Evolutionary conservation across 2,797 vertebrate genomes (phyloP).

Genomic region (Chrysocyon brachyurus): DNA sequence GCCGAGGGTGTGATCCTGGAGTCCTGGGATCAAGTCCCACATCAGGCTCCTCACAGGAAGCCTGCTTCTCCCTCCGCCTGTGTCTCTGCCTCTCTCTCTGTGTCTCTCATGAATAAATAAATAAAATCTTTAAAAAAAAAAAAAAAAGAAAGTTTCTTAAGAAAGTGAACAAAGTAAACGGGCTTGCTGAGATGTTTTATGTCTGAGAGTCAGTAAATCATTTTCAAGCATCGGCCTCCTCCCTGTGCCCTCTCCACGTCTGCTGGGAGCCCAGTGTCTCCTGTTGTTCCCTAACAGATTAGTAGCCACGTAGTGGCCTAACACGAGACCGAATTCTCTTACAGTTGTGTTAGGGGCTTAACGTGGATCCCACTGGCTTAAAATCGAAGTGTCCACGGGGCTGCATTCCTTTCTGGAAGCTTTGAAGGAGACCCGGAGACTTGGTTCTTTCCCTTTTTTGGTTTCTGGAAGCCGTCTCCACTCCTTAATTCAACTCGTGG

Average conservation of each 20-base stretch:
- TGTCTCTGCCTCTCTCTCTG: too few species aligned
- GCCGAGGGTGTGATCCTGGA: too few species aligned
- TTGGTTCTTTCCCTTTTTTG: not conserved
- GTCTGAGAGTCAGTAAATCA: not conserved
- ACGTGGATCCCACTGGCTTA: not conserved
- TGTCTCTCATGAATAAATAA: too few species aligned
- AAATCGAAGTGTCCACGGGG: not conserved
- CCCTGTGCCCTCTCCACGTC: too few species aligned
- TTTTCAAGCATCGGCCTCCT: not conserved
- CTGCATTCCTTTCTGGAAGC: not conserved
- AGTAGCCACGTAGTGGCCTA: not conserved
- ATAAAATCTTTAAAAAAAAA: too few species aligned
- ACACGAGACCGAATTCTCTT: not conserved
- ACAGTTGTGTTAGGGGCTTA: not conserved
- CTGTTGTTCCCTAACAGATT: conserved; percentile 2
- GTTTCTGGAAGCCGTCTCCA: not conserved
- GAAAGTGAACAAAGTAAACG: not conserved
- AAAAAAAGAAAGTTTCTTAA: not conserved
- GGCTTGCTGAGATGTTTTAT: not conserved
- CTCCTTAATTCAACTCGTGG: not conserved
- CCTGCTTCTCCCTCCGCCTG: too few species aligned
- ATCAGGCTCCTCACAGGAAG: fast-evolving
- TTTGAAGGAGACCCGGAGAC: not conserved
- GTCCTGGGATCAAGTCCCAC: too few species aligned
- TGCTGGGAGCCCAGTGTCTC: not conserved